These are phyloP conservation scores for Salmo trutta DNA, from an alignment of 2,797 vertebrate genomes.

Conservation along the genomic window DNA sequence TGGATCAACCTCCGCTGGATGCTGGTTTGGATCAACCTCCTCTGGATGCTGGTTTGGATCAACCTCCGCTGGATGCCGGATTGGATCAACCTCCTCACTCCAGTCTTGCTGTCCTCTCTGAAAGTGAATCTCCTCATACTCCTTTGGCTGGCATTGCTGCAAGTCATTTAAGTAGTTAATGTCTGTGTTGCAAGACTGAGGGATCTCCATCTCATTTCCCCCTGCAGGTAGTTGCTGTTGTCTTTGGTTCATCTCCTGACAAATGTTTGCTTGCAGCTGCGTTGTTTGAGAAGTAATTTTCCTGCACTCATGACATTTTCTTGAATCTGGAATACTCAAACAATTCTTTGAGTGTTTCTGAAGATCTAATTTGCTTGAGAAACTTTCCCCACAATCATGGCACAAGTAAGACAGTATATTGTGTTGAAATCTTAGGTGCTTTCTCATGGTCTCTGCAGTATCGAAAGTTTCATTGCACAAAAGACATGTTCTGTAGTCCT, in stretches of 20 bases:
- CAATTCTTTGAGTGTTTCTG: not conserved
- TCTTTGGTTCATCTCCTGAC: not conserved
- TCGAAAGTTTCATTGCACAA: not conserved
- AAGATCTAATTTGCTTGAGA: not conserved
- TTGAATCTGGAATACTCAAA: not conserved
- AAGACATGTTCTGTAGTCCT: not conserved
- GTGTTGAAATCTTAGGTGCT: not conserved
- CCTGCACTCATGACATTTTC: not conserved
- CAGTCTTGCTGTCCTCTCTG: not conserved
- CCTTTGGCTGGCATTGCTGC: not conserved
- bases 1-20: not conserved
- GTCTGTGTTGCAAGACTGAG: not conserved
- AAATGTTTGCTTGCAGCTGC: not conserved
- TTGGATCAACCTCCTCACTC: not conserved
- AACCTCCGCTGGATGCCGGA: not conserved
- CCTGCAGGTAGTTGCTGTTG: not conserved
- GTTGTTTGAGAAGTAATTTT: not conserved
- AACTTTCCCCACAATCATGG: not conserved
- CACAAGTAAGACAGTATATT: not conserved
- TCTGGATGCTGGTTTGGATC: not conserved
- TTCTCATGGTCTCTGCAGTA: not conserved
- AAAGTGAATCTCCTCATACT: not conserved
- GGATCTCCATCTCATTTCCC: not conserved
- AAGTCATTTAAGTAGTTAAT: not conserved
- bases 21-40: not conserved